Percentiles rank a stretch among this genome's conserved stretches.
Conservation (phyloP, 2,113 vertebrate genomes). For the Scopus umbretta region DNA sequence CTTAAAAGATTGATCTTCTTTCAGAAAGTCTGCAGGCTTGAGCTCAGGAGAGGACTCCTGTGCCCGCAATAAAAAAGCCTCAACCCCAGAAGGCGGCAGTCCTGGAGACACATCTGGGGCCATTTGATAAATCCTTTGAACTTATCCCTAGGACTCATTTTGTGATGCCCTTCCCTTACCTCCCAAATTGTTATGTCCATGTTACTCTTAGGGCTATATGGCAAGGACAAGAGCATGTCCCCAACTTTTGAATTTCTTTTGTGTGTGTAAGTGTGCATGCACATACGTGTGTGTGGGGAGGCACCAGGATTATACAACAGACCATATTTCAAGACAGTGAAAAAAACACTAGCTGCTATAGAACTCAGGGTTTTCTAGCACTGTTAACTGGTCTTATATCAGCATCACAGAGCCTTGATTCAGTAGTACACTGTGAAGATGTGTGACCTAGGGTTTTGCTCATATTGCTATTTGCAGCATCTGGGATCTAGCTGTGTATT, state of each 20-base stretch:
- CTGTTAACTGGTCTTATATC: background rate
- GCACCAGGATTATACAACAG: background rate
- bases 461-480: background rate
- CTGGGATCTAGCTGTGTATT: background rate
- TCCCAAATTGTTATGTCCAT: background rate
- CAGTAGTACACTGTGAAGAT: background rate
- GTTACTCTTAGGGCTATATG: background rate
- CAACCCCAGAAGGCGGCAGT: background rate
- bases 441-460: background rate
- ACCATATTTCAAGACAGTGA: background rate
- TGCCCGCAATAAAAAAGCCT: background rate
- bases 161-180: background rate
- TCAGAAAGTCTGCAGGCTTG: background rate
- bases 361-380: background rate
- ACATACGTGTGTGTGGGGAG: accelerated
- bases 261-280: accelerated
- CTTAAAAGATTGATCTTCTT: background rate
- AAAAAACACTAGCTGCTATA: background rate
- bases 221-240: background rate
- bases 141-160: background rate
- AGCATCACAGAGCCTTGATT: background rate
- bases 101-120: background rate
- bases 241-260: background rate
- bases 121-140: background rate
- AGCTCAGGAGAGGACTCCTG: background rate